Evolutionary conservation across 2,797 vertebrate species (phyloP), one percentile per base, ranked within the genome.

Genomic region (Gadopsis marmoratus): DNA sequence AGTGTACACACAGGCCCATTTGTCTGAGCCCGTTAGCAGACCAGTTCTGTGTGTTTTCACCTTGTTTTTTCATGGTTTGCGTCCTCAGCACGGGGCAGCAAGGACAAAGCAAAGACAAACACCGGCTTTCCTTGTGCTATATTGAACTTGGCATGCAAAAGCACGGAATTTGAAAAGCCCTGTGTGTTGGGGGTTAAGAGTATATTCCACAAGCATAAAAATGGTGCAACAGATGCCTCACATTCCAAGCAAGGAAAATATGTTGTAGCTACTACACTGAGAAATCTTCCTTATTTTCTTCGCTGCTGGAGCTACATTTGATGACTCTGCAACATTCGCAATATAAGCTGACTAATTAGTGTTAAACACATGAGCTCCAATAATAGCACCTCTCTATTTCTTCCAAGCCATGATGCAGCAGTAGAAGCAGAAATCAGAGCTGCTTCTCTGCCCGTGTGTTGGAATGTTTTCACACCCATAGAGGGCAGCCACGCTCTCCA

Each of bases 401-500:
- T 70, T 81, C 61, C 50, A 78, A 37, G 63, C 43, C 9, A 73
- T 8, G 61, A 79, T 82, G 79, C 78, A 78, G 71, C 77, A 69
- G 70, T 62, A 79, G 71, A 0, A 56, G n/a, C 37, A 58, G 39
- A 64, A 80, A 59, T 65, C 35, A 41, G 72, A 48, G 60, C 62
- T 68, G 48, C 60, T 37, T 61, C 78, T 64, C 41, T 79, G 76
- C 67, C 35, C 50, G 50, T 48, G 78, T 85, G 75, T 63, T 62
- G 51, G 76, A 73, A 59, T 76, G 62, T 73, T 39, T 74, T 90
- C 81, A 84, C 72, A 83, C 92, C 95, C 87, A 89, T 94, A 95
- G 95, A 90, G 94, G 95, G 94, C 95, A 95, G 93, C 89, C 94
- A 89, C 78, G 88, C 87, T 90, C 94, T 94, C 90, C 74, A 65